Evolutionary conservation across 1,140 invertebrate genomes (phyloP).

Genomic region (Apocrypta bakeri): DNA sequence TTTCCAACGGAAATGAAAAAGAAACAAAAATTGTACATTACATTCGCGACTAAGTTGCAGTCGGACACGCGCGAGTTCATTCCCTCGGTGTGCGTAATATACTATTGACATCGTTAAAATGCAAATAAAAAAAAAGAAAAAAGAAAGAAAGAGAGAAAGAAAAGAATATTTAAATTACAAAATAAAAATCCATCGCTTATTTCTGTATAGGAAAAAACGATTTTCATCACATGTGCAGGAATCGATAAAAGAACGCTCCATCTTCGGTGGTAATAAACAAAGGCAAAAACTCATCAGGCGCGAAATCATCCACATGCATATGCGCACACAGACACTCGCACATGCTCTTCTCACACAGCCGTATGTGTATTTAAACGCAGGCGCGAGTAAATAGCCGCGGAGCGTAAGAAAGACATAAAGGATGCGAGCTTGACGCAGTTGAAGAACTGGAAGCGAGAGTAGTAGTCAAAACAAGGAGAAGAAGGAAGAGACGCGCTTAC

Average conservation of each 20-base stretch:
- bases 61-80: too few species aligned
- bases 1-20: too few species aligned
- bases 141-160: too few species aligned
- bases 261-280: background rate
- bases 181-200: too few species aligned
- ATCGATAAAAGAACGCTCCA: too few species aligned
- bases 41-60: too few species aligned
- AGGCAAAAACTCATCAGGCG: background rate
- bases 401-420: slow-evolving; percentile 33
- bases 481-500: slow-evolving; percentile 52
- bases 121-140: too few species aligned
- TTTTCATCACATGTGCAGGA: too few species aligned
- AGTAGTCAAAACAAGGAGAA: slow-evolving; percentile 46
- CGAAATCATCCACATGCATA: background rate
- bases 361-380: background rate
- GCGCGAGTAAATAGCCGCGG: slow-evolving; percentile 3
- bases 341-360: background rate
- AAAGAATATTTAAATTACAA: background rate
- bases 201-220: too few species aligned
- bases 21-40: too few species aligned
- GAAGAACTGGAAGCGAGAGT: slow-evolving; percentile 39
- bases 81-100: too few species aligned
- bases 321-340: background rate
- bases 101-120: too few species aligned
- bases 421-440: background rate